Evolutionary conservation across 2,888 invertebrate species (phyloP).

Genomic region (Eudasyphora cyanicolor): DNA sequence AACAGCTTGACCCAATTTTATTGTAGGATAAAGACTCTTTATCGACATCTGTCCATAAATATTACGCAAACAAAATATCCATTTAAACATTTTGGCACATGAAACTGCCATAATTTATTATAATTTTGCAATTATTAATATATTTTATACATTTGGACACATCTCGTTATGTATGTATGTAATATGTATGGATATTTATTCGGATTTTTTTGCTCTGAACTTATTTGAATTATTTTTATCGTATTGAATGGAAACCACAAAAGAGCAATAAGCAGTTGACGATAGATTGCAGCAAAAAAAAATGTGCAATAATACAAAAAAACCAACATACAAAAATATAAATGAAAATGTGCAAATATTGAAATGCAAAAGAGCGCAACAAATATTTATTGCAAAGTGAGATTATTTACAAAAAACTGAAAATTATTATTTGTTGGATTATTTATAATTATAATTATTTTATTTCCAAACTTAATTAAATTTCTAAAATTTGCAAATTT

Average conservation of each 20-base stretch:
- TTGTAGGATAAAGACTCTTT: neutral
- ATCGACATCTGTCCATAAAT: neutral
- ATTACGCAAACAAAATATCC: neutral
- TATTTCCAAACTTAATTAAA: too few relatives aligned
- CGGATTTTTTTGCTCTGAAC: neutral
- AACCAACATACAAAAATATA: too few relatives aligned
- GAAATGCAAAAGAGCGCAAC: too few relatives aligned
- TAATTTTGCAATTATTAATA: conserved; percentile 33
- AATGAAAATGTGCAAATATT: too few relatives aligned
- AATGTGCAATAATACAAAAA: too few relatives aligned
- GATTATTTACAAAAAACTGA: too few relatives aligned
- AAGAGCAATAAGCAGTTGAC: conserved; percentile 1
- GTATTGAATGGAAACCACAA: conserved; percentile 21
- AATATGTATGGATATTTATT: neutral
- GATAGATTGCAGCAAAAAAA: neutral
- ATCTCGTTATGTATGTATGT: neutral
- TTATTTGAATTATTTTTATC: too few relatives aligned
- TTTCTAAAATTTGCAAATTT: too few relatives aligned
- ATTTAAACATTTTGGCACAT: conserved; percentile 13
- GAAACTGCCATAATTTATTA: conserved; percentile 12
- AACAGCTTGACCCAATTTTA: conserved; percentile 3
- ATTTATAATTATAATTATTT: too few relatives aligned
- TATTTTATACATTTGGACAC: neutral
- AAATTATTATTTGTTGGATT: too few relatives aligned
- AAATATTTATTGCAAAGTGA: too few relatives aligned